Base-by-base conservation (phyloP, 2,888 invertebrate genomes). In the Malacosoma neustria region DNA sequence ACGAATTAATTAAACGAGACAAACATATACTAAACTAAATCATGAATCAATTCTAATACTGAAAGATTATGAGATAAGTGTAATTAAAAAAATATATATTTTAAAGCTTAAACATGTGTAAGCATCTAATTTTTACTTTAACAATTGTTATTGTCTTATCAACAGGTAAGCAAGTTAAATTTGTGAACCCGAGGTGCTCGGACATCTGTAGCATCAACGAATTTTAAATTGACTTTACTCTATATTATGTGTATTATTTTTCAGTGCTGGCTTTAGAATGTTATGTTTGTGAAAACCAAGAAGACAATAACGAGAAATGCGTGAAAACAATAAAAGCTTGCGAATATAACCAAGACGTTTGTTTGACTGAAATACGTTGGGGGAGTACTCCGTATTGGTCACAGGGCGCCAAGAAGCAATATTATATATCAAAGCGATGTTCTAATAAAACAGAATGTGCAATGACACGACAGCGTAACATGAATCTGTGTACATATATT, bases 321-420 rank as follows among this genome's bases (percentile, higher is more conserved):
- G 85, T 94, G 3, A 95, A 93, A 61, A 96, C 97, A 1, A 95
- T 97, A 5, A 93, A 92, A 74, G 95, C 94, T 6, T 99, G 98
- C 71, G 93, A 95, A 49, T 91, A 92, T 51, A 92, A 90, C 29
- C 92, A 98, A 64, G 95, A 96, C 69, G 90, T 93, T 41, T 97
- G 97, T 71, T 87, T 94, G 46, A 92, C 97, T 0, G 94, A 95
- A 72, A 94, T 98, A 14, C 91, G 91, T 72, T 98, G 98, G 98
- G 96, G 97, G 59, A 94, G 95, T 88, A 94, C 94, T n/a, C 96
- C 96, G 0, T 98, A 97, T 66, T 98, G 97, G 94, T 93, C 94
- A 1, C 94, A 94, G 61, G 95, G 96, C 13, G 96, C 96, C 0
- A 90, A 93, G 39, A 96, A 98, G 62, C 97, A 97, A 59, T 96